Evolutionary conservation across 2,113 vertebrate genomes (phyloP).

Genomic region (Oxygymnocypris stewartii): DNA sequence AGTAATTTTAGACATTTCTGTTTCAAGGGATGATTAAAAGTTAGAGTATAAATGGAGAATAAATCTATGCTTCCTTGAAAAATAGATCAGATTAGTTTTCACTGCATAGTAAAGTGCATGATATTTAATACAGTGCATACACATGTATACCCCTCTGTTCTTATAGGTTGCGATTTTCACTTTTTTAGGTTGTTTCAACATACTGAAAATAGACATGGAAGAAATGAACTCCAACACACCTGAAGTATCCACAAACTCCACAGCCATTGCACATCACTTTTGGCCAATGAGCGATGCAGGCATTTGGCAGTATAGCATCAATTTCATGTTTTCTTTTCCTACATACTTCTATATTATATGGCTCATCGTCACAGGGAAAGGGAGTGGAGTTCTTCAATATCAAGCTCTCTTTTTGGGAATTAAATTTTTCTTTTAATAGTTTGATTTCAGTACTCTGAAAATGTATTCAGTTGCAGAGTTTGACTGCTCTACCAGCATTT

Average conservation of each 20-base stretch:
- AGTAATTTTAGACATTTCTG: no score
- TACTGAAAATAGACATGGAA: background rate
- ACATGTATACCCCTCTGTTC: background rate
- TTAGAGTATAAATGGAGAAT: no score
- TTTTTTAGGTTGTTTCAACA: background rate
- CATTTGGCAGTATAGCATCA: background rate
- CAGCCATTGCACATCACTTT: background rate
- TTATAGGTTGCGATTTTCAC: background rate
- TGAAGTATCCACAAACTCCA: background rate
- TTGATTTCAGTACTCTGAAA: background rate
- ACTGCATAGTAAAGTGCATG: no score
- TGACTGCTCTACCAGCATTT: background rate
- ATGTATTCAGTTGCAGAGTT: background rate
- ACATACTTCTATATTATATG: background rate
- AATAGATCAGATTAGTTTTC: no score
- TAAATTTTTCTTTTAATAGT: background rate
- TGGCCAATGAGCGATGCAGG: background rate
- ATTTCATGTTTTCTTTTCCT: background rate
- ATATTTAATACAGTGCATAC: no score
- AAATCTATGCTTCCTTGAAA: no score
- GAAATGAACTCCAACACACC: background rate
- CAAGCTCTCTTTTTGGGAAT: slow-evolving; percentile 36
- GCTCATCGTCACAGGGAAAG: background rate
- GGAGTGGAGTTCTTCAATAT: slow-evolving; percentile 26
- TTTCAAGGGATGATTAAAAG: no score